Conservation (phyloP, 2,888 invertebrate genomes). For the Melinopterus prodromus region DNA sequence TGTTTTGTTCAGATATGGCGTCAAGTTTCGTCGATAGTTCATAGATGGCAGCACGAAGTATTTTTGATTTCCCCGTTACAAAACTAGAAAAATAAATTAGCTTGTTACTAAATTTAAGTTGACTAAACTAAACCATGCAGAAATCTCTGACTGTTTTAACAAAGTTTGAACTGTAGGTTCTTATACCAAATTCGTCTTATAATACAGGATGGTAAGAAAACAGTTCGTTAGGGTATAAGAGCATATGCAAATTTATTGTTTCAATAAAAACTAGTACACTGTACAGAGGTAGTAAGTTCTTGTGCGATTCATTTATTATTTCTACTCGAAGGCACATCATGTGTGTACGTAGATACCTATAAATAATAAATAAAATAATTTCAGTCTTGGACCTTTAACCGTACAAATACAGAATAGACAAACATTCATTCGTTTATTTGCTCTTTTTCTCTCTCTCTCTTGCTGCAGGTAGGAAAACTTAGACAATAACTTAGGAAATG, state of each 20-base stretch:
- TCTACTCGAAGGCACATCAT: conserved; percentile 7
- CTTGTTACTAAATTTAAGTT: too few relatives aligned
- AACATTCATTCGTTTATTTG: neutral
- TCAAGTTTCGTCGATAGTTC: too few relatives aligned
- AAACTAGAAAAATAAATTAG: too few relatives aligned
- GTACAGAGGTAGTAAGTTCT: conserved; percentile 25
- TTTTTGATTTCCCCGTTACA: too few relatives aligned
- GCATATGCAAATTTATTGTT: conserved; percentile 11
- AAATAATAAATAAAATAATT: conserved; percentile 18
- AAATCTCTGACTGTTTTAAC: too few relatives aligned
- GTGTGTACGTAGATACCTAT: conserved; percentile 12
- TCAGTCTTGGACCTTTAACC: neutral
- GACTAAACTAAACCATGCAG: too few relatives aligned
- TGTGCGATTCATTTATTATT: conserved; percentile 18
- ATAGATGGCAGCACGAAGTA: too few relatives aligned
- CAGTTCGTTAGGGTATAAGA: conserved; percentile 9
- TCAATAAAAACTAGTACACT: conserved; percentile 8
- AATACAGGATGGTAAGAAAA: conserved; percentile 14
- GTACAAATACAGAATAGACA: neutral
- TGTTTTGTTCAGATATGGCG: too few relatives aligned
- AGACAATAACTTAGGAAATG: conserved; percentile 12
- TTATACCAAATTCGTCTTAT: neutral
- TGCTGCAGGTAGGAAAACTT: conserved; percentile 4
- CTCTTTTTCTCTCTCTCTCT: neutral
- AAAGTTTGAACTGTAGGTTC: too few relatives aligned